Base-by-base conservation (phyloP, 2,888 invertebrate species). In the Sarcophaga variegata region DNA sequence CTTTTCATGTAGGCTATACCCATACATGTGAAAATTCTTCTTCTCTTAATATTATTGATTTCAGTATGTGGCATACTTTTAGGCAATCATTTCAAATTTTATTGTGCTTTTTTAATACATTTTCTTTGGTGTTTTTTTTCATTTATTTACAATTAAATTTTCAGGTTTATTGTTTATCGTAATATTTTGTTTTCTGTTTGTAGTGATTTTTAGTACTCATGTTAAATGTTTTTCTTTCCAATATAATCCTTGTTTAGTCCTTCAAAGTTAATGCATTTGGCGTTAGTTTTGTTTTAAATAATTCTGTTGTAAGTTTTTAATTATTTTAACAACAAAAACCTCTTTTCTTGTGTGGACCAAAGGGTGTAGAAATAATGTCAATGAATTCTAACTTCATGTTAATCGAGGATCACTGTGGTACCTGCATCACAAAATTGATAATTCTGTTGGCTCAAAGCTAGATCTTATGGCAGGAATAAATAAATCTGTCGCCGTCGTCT, bases 11-110 rank as follows among this genome's bases (percentile, higher is more conserved):
- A 6, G 37, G 37, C 6, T 4, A 27, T 27, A 27, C 27, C 0
- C 49, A 49, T 14, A 49, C 14, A 49, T 49, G 3, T 49, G 49
- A 14, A 49, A 14, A 49, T 49, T 14, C 14, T 14, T 49, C 14
- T 49, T 17, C 54, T 54, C 17, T 54, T 54, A 54, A 45, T 45
- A 49, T 76, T 63, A 54, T 64, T 64, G 63, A 71, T 72, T 74
- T 27, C 8, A 62, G 5, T 81, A 12, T 75, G 12, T 54, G 25
- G 62, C 69, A 75, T 49, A 69, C 69, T 69, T 74, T 74, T 47
- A 81, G 74, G 80, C 66, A 59, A 45, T 72, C 54, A 25, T 12
- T 27, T 25, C 47, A 6, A 4, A 0, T 25, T 59, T 66, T 71
- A 17, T 69, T 25, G 49, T 22, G 12, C 22, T 70, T 49, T 66